Evolutionary conservation across 2,797 vertebrate species (phyloP).

Genomic region (Ara ararauna): DNA sequence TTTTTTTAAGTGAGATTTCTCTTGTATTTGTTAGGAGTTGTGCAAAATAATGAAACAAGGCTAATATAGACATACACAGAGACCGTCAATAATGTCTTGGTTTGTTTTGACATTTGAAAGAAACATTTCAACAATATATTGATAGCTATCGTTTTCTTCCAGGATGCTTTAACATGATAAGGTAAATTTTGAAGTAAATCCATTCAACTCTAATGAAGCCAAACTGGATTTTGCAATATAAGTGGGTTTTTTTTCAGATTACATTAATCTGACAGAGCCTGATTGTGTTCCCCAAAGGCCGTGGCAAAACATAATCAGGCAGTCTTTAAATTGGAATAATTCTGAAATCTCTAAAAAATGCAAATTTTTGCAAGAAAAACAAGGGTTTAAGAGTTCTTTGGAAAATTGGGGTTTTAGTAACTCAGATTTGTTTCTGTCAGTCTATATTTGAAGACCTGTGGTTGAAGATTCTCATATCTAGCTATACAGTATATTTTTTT

Average conservation of each 20-base stretch:
- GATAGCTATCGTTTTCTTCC: background rate
- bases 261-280: background rate
- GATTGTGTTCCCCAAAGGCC: background rate
- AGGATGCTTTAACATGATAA: background rate
- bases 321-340: background rate
- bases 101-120: background rate
- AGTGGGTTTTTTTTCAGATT: background rate
- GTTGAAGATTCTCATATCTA: background rate
- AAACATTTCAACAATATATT: background rate
- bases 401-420: background rate
- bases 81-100: background rate
- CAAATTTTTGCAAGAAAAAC: background rate
- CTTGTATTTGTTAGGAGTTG: background rate
- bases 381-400: background rate
- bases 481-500: background rate
- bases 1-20: background rate
- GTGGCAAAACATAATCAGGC: background rate
- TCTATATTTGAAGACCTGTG: background rate
- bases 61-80: background rate
- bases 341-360: background rate
- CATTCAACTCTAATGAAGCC: background rate
- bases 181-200: background rate
- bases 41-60: background rate
- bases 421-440: background rate
- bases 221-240: background rate